Evolutionary conservation across 1,140 invertebrate genomes (phyloP).

Genomic region (Babylonia areolata): DNA sequence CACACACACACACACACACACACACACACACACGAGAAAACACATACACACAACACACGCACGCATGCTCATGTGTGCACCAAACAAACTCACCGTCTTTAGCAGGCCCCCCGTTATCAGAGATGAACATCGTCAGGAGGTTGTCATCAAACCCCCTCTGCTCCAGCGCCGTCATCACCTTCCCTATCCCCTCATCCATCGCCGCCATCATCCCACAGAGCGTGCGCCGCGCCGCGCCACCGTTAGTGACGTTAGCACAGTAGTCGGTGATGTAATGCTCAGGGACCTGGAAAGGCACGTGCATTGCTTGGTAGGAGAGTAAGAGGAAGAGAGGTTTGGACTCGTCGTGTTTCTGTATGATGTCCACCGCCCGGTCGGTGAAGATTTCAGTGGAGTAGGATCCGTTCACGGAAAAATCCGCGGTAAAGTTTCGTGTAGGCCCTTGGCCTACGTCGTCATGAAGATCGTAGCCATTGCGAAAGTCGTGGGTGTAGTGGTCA

Average conservation of each 20-base stretch:
- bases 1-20: no score
- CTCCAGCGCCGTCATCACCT: constrained; percentile 49
- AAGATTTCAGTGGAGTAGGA: constrained; percentile 1
- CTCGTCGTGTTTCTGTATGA: not conserved
- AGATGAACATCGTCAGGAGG: not conserved
- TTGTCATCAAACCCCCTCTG: not conserved
- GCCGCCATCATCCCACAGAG: constrained; percentile 58
- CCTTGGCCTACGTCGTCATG: constrained; percentile 44
- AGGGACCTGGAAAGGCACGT: constrained; percentile 64
- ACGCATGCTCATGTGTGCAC: no score
- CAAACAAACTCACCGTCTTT: not conserved
- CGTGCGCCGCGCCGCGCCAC: not conserved
- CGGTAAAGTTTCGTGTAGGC: constrained; percentile 3
- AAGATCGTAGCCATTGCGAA: constrained; percentile 55
- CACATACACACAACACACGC: no score
- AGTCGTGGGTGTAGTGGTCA: constrained; percentile 53
- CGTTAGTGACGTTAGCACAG: constrained; percentile 18
- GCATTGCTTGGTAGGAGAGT: constrained; percentile 58
- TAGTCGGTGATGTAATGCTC: constrained; percentile 51
- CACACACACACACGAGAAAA: no score
- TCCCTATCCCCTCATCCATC: constrained; percentile 59
- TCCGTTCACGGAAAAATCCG: not conserved
- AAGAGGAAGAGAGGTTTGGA: constrained; percentile 54
- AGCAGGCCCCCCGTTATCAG: not conserved
- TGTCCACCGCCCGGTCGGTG: not conserved